These are phyloP conservation scores for Drosophila suzukii DNA, from an alignment of 1,140 invertebrate species.

Conservation along the genomic window DNA sequence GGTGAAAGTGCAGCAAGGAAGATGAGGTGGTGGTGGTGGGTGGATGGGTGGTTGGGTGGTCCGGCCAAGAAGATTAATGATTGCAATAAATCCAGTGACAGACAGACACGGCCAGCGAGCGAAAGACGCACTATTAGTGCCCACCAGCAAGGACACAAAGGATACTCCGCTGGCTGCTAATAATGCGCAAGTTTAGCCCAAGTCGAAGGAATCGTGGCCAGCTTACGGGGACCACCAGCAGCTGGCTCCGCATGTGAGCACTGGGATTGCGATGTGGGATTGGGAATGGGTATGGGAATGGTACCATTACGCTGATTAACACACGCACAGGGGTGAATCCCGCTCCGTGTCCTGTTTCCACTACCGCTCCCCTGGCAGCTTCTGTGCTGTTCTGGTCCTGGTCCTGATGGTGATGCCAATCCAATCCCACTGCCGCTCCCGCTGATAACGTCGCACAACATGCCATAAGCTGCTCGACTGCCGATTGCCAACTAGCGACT, in stretches of 20 bases:
- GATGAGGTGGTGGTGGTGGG: slow-evolving; percentile 1
- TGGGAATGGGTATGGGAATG: slow-evolving; percentile 61
- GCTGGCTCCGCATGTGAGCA: slow-evolving; percentile 47
- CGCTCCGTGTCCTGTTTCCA: slow-evolving; percentile 8
- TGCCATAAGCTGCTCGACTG: slow-evolving; percentile 72
- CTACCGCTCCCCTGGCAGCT: slow-evolving; percentile 3
- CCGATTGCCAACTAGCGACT: slow-evolving; percentile 58
- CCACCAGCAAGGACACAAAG: slow-evolving; percentile 80
- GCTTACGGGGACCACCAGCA: slow-evolving; percentile 65
- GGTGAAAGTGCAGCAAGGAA: slow-evolving; percentile 12
- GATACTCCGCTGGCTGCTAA: slow-evolving; percentile 66
- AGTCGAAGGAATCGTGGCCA: slow-evolving; percentile 68
- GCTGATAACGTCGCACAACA: slow-evolving; percentile 81
- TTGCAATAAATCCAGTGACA: slow-evolving; percentile 84
- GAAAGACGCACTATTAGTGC: slow-evolving; percentile 72
- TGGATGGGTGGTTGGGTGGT: slow-evolving; percentile 10
- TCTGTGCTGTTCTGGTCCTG: slow-evolving; percentile 4
- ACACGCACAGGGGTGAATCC: slow-evolving; percentile 72
- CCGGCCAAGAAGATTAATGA: slow-evolving; percentile 82
- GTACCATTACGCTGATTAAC: slow-evolving; percentile 83
- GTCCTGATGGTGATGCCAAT: background rate
- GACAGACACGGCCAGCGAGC: slow-evolving; percentile 45
- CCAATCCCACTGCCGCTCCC: slow-evolving; percentile 20
- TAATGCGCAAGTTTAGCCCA: slow-evolving; percentile 68
- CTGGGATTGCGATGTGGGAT: slow-evolving; percentile 17